Percentiles rank a stretch among this genome's conserved stretches.
Conservation (phyloP, 2,797 vertebrate species). For the Sparidentex hasta region DNA sequence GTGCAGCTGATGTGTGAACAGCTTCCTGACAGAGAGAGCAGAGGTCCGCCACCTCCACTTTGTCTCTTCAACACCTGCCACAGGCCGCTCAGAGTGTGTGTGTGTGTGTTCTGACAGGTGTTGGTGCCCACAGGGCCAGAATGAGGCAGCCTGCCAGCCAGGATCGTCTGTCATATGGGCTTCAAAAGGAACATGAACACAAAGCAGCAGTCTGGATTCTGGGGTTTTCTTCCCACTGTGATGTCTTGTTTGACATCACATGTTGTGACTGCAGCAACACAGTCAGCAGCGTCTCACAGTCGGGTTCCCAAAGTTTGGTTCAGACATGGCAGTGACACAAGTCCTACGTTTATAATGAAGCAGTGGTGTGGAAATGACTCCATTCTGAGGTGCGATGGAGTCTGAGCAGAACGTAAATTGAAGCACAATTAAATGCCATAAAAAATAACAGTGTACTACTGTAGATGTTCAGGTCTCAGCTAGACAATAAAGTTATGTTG, state of each 20-base stretch:
- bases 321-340: too few relatives aligned
- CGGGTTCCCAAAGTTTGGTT: too few relatives aligned
- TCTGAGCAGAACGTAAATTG: too few relatives aligned
- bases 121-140: constrained; percentile 13
- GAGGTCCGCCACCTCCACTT: constrained; percentile 32
- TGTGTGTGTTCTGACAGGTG: not conserved
- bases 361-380: too few relatives aligned
- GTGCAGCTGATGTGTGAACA: constrained; percentile 34
- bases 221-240: not conserved
- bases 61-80: constrained; percentile 20
- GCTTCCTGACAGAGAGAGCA: constrained; percentile 15
- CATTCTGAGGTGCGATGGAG: too few relatives aligned
- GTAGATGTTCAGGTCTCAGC: too few relatives aligned
- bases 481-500: too few relatives aligned
- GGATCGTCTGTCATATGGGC: not conserved
- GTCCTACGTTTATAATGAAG: too few relatives aligned
- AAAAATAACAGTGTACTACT: too few relatives aligned
- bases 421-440: too few relatives aligned
- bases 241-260: not conserved
- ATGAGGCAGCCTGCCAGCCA: not conserved
- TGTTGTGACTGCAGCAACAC: not conserved
- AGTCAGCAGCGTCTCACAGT: not conserved
- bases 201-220: too few relatives aligned
- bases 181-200: not conserved
- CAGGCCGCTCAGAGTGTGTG: not conserved